Evolutionary conservation across 2,888 invertebrate species (phyloP).

Genomic region (Eupithecia subumbrata): DNA sequence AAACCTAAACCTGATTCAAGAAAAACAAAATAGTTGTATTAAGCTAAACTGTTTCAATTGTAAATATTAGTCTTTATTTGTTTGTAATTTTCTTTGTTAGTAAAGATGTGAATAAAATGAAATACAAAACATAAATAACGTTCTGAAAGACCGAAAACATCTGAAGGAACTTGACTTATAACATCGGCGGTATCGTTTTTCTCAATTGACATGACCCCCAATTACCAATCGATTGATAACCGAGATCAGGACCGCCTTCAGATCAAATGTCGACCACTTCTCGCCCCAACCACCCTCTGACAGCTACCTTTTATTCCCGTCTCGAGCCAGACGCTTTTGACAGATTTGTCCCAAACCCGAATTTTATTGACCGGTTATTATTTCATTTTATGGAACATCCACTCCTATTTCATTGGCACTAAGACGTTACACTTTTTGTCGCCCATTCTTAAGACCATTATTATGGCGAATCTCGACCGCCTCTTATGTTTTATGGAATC

Average conservation of each 20-base stretch:
- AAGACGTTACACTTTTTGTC: conserved; percentile 77
- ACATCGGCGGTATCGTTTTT: conserved; percentile 63
- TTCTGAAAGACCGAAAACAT: conserved; percentile 27
- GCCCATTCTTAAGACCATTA: conserved; percentile 59
- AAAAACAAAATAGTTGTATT: background rate
- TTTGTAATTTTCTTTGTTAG: no score
- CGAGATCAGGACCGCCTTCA: conserved; percentile 67
- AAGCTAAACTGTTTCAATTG: no score
- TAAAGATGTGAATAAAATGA: no score
- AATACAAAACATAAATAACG: background rate
- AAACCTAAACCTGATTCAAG: background rate
- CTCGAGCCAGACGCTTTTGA: conserved; percentile 71
- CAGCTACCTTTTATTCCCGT: conserved; percentile 59
- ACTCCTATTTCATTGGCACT: conserved; percentile 81
- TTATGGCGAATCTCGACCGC: conserved; percentile 72
- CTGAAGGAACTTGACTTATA: conserved; percentile 30
- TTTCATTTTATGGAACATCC: conserved; percentile 81
- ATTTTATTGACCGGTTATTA: conserved; percentile 83
- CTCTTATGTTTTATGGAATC: conserved; percentile 73
- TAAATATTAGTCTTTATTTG: no score
- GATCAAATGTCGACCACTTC: conserved; percentile 79
- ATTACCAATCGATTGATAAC: conserved; percentile 77
- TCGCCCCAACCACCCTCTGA: conserved; percentile 61
- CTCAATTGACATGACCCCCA: conserved; percentile 72
- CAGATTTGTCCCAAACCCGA: conserved; percentile 73